These are phyloP conservation scores for Cheracebus regulus DNA, from an alignment of 2,797 vertebrate species.

Conservation along the genomic window DNA sequence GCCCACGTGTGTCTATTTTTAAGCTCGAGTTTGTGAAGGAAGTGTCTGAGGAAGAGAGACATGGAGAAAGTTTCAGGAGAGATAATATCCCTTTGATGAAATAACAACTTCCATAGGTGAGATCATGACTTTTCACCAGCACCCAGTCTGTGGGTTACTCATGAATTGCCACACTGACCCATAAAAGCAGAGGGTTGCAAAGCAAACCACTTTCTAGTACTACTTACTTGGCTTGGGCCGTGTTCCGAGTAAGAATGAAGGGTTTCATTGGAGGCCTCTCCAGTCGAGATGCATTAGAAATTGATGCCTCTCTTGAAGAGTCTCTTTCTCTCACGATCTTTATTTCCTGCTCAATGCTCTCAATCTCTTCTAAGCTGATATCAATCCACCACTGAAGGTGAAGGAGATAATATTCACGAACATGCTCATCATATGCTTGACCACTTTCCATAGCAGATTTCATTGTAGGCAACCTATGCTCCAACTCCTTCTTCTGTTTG, in stretches of 20 bases:
- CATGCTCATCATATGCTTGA: too few species aligned
- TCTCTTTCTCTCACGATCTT: too few species aligned
- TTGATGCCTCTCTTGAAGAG: too few species aligned
- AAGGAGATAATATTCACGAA: too few species aligned
- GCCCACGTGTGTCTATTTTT: neutral
- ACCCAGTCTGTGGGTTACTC: neutral
- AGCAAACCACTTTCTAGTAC: neutral
- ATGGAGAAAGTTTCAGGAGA: neutral
- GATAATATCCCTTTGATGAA: neutral
- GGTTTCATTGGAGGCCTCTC: conserved; percentile 89
- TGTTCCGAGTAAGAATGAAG: conserved; percentile 94
- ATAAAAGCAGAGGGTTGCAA: neutral
- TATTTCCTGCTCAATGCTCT: too few species aligned
- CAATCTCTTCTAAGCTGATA: too few species aligned
- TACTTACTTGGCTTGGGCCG: conserved; percentile 90
- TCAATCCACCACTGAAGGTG: too few species aligned
- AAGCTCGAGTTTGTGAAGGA: neutral
- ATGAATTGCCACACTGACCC: neutral
- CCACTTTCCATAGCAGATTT: too few species aligned
- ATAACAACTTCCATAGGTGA: neutral
- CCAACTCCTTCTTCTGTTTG: too few species aligned
- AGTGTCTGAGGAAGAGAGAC: conserved; percentile 15
- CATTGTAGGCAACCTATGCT: too few species aligned
- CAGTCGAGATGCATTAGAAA: conserved; percentile 75
- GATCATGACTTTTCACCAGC: neutral